Evolutionary conservation across 1,140 invertebrate species (phyloP), one percentile per base, ranked within the genome.

Genomic region (Cyrtorhinus lividipennis): DNA sequence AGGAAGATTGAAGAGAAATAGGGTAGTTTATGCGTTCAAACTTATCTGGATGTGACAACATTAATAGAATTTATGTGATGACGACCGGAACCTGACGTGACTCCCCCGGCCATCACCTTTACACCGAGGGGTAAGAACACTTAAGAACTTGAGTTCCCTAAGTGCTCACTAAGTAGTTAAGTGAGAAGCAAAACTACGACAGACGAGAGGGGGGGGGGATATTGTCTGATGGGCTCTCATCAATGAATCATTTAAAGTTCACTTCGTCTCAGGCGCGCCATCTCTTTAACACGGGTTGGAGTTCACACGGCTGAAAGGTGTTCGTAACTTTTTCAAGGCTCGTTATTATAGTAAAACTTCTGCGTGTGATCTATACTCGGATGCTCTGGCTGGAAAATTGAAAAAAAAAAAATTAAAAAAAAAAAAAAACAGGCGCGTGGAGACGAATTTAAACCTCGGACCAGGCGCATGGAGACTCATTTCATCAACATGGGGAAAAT

Each of bases 131-230:
- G 10, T 53, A 22, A 53, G 48, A 12, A 22, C 48, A 53, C 12
- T 53, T 53, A 53, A 53, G 48, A 53, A 15, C 48, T 53, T 53
- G 48, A 20, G 48, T 53, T 53, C 48, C 20, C 48, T 53, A 53
- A 53, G 48, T 53, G 48, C 48, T 53, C 48, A 53, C 48, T 53
- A 53, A 53, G 48, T 53, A 53, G 48, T 53, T 53, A 53, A 53
- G 48, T 53, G 48, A 53, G 48, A 12, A 20, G 48, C 48, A 53
- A 53, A 22, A 53, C 20, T 12, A 12, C 48, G 48, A 13, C 48
- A 53, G 18, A 53, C 18, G 20, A 22, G 20, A 53, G 10, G 5
- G 48, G 5, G 10, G 48, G 20, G 20, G 48, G 10, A 20, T 10
- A 10, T 15, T 13, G 20, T 38, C 30, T 38, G 48, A 53, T 22